Evolutionary conservation across 1,140 invertebrate genomes (phyloP).

Genomic region (Parapsyche elsis): DNA sequence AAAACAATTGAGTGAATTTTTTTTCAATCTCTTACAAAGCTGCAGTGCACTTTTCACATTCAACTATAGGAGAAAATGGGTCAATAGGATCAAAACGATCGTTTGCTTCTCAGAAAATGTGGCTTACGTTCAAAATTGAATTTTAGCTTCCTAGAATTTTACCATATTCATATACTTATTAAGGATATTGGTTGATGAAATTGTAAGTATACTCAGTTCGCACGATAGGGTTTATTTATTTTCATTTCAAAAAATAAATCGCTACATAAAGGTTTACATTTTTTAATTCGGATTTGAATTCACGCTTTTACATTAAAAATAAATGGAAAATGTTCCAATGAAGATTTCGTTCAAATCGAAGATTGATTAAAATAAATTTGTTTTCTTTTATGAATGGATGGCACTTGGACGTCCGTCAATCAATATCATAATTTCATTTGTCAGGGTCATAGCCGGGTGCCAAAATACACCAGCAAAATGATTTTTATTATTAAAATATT

Average conservation of each 20-base stretch:
- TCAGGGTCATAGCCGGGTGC: neutral
- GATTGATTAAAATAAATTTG: neutral
- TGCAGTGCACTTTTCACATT: too few relatives aligned
- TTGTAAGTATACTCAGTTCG: neutral
- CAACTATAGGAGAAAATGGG: neutral
- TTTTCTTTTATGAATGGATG: too few relatives aligned
- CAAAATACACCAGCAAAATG: neutral
- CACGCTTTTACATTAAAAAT: neutral
- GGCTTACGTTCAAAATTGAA: slow-evolving; percentile 32
- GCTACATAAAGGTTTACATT: too few relatives aligned
- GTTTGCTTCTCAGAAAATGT: neutral
- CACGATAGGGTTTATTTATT: too few relatives aligned
- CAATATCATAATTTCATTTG: slow-evolving; percentile 16
- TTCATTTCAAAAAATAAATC: too few relatives aligned
- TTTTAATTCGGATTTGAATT: neutral
- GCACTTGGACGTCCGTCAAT: slow-evolving; percentile 19
- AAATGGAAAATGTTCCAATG: neutral
- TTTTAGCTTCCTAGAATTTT: neutral
- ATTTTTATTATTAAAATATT: slow-evolving; percentile 29
- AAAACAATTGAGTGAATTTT: too few relatives aligned
- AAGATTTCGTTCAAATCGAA: neutral
- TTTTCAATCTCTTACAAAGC: too few relatives aligned
- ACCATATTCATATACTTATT: neutral
- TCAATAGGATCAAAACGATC: slow-evolving; percentile 12
- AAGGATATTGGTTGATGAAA: too few relatives aligned